These are phyloP conservation scores for Pyrrhia umbra DNA, from an alignment of 2,888 invertebrate genomes.

Conservation along the genomic window DNA sequence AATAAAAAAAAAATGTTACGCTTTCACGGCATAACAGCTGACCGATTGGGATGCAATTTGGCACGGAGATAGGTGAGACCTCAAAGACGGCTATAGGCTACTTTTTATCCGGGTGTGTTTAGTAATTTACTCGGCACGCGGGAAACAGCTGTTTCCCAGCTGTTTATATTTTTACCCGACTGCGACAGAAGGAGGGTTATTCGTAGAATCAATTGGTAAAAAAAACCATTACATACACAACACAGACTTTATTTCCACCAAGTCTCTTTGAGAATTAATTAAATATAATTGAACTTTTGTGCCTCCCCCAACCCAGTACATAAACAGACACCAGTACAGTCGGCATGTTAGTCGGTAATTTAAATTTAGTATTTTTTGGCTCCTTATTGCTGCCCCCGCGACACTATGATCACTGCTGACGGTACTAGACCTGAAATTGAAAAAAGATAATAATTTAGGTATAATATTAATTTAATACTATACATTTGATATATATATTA, in stretches of 20 bases:
- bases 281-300: slow-evolving; percentile 55
- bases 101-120: no score
- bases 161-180: no score
- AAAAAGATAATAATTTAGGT: slow-evolving; percentile 4
- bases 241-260: slow-evolving; percentile 58
- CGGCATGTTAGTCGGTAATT: slow-evolving; percentile 15
- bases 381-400: slow-evolving; percentile 84
- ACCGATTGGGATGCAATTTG: no score
- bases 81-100: no score
- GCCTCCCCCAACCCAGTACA: slow-evolving; percentile 52
- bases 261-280: slow-evolving; percentile 45
- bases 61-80: no score
- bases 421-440: slow-evolving; percentile 93
- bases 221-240: slow-evolving; percentile 50
- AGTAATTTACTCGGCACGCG: no score
- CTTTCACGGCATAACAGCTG: no score
- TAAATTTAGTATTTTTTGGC: slow-evolving; percentile 17
- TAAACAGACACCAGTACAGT: slow-evolving; percentile 31
- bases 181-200: no score
- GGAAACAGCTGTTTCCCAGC: no score
- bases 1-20: no score
- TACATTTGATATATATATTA: no score
- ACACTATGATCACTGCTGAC: slow-evolving; percentile 95
- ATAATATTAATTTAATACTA: no score
- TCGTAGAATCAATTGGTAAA: not conserved